Evolutionary conservation across 1,140 invertebrate species (phyloP).

Genomic region (Contarinia nasturtii): DNA sequence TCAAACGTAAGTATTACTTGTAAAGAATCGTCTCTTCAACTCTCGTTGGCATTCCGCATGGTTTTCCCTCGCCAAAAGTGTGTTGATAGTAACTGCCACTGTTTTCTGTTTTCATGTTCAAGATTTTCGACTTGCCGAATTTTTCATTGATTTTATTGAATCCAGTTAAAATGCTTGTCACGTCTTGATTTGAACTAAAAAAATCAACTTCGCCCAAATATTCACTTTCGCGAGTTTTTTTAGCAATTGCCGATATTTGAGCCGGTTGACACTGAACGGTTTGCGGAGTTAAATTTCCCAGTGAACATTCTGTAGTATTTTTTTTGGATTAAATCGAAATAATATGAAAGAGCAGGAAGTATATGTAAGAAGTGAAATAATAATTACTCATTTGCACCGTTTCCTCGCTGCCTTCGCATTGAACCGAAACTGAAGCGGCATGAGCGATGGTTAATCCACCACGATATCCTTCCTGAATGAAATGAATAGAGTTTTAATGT

Average conservation of each 20-base stretch:
- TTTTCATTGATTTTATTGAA: background rate
- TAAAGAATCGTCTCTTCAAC: constrained; percentile 18
- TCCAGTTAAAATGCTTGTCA: background rate
- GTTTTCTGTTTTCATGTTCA: background rate
- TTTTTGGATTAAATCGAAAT: constrained; percentile 18
- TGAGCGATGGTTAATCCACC: constrained; percentile 58
- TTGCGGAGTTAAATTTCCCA: constrained; percentile 41
- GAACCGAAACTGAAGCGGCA: constrained; percentile 44
- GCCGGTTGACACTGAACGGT: constrained; percentile 30
- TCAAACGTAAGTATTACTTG: constrained; percentile 10
- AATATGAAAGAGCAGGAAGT: constrained; percentile 1
- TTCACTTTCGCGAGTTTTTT: constrained; percentile 15
- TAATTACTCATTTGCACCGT: constrained; percentile 16
- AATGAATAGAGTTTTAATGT: too few relatives aligned
- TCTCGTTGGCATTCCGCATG: constrained; percentile 16
- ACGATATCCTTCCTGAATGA: constrained; percentile 38
- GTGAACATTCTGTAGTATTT: constrained; percentile 31
- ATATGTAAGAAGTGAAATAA: too few relatives aligned
- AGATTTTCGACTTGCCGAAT: too few relatives aligned
- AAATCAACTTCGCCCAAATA: constrained; percentile 4
- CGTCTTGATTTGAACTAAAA: background rate
- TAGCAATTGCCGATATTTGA: constrained; percentile 1
- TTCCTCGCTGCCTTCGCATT: constrained; percentile 33
- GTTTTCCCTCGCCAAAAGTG: constrained; percentile 12
- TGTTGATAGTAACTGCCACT: background rate